These are phyloP conservation scores for Drosophila parabipectinata DNA, from an alignment of 1,140 invertebrate genomes.

Conservation along the genomic window DNA sequence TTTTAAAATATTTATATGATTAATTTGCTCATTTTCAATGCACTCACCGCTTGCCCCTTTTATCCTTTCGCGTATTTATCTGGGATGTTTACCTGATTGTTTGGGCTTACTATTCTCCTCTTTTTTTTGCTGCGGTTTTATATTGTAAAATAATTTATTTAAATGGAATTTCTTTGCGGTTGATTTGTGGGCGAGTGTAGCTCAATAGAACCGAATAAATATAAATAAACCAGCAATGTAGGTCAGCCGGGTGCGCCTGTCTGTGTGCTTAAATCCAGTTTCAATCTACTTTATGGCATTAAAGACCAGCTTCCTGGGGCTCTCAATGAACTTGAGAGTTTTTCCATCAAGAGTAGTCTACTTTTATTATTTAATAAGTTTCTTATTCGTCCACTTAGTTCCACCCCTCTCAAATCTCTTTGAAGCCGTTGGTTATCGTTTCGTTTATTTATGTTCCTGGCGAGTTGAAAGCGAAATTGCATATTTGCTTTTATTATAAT, in stretches of 20 bases:
- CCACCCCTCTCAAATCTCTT: conserved; percentile 8
- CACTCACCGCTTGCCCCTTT: background rate
- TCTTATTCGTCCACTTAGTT: conserved; percentile 34
- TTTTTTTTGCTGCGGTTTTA: conserved; percentile 33
- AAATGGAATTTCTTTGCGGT: conserved; percentile 60
- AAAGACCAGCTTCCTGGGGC: conserved; percentile 7
- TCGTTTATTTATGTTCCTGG: conserved; percentile 40
- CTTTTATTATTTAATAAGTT: conserved; percentile 52
- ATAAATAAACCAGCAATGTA: conserved; percentile 25
- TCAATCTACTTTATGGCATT: conserved; percentile 28
- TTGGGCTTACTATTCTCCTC: conserved; percentile 13
- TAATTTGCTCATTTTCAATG: conserved; percentile 43
- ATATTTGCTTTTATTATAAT: conserved; percentile 83
- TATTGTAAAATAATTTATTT: conserved; percentile 63
- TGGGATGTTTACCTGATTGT: conserved; percentile 23
- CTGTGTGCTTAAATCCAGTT: conserved; percentile 1
- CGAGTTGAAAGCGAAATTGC: conserved; percentile 69
- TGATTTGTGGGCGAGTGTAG: conserved; percentile 39
- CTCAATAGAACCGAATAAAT: conserved; percentile 24
- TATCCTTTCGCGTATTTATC: conserved; percentile 5
- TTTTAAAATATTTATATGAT: conserved; percentile 67
- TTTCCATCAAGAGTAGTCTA: background rate
- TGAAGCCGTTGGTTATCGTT: conserved; percentile 18
- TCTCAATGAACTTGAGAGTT: conserved; percentile 27
- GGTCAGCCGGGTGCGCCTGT: conserved; percentile 7